phyloP scores from a whole-genome alignment of 2,113 vertebrate genomes.

The Garra rufa region DNA sequence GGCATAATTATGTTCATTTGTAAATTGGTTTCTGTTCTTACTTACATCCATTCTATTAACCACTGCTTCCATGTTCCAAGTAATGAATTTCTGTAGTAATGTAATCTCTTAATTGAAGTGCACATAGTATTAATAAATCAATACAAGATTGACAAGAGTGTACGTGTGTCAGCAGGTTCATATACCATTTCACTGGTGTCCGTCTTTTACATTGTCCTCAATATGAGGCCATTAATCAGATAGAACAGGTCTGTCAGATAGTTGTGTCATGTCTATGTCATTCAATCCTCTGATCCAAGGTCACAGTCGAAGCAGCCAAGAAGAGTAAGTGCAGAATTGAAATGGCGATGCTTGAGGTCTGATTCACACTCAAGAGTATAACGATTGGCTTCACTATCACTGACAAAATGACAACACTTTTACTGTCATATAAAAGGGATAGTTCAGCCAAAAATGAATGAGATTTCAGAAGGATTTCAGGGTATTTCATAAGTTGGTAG shows the following conservation, averaged over 20 bases:
- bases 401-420: not conserved
- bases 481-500: not conserved
- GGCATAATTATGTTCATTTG: not conserved
- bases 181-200: not conserved
- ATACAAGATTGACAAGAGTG: not conserved
- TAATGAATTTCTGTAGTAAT: conserved; percentile 1
- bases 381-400: not conserved
- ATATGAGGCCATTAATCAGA: conserved; percentile 24
- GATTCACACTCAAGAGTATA: not conserved
- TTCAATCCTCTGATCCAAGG: not conserved
- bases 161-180: not conserved
- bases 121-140: conserved; percentile 7
- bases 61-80: not conserved
- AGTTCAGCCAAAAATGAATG: not conserved
- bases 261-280: not conserved
- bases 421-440: not conserved
- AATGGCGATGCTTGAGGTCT: not conserved
- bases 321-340: not conserved
- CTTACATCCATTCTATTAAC: not conserved
- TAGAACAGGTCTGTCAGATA: conserved; percentile 15
- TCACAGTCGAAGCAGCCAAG: not conserved
- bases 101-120: conserved; percentile 23
- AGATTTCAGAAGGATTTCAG: not conserved
- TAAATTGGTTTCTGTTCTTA: not conserved
- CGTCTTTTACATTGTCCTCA: not conserved